Evolutionary conservation across 1,140 invertebrate species (phyloP).

Genomic region (Calycopis cecrops): DNA sequence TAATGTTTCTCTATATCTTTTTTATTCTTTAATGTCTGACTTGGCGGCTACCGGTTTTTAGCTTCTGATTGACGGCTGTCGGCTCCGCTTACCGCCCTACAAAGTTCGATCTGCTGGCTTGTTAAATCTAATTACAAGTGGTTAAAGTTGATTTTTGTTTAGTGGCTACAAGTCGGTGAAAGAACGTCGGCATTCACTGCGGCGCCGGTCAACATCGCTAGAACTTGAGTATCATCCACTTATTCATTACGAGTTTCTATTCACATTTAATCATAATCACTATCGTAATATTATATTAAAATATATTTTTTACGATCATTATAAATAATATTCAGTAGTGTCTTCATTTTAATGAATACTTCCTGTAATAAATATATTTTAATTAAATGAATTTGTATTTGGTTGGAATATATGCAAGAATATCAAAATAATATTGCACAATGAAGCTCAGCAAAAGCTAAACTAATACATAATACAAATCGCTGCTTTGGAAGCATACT

Average conservation of each 20-base stretch:
- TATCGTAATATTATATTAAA: slow-evolving; percentile 28
- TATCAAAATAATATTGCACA: too few species aligned
- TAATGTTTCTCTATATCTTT: slow-evolving; percentile 24
- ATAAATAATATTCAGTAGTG: slow-evolving; percentile 5
- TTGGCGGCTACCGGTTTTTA: slow-evolving; percentile 71
- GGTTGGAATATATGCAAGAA: too few species aligned
- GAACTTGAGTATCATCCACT: slow-evolving; percentile 72
- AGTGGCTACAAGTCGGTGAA: slow-evolving; percentile 4
- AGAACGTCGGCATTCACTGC: slow-evolving; percentile 50
- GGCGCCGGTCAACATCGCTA: slow-evolving; percentile 62
- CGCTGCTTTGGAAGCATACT: too few species aligned
- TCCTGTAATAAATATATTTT: slow-evolving; percentile 4
- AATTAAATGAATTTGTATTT: too few species aligned
- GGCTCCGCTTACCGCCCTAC: slow-evolving; percentile 55
- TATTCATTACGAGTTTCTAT: slow-evolving; percentile 63
- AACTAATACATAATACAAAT: too few species aligned
- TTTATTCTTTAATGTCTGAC: slow-evolving; percentile 63
- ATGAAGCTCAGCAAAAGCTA: too few species aligned
- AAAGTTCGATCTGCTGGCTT: slow-evolving; percentile 30
- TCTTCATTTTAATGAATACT: not conserved
- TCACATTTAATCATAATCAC: slow-evolving; percentile 66
- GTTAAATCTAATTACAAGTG: slow-evolving; percentile 19
- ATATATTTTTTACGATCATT: slow-evolving; percentile 15
- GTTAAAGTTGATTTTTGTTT: slow-evolving; percentile 34
- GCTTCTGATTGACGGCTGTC: slow-evolving; percentile 72